Conservation (phyloP, 2,888 invertebrate species). For the Mythimna vitellina region DNA sequence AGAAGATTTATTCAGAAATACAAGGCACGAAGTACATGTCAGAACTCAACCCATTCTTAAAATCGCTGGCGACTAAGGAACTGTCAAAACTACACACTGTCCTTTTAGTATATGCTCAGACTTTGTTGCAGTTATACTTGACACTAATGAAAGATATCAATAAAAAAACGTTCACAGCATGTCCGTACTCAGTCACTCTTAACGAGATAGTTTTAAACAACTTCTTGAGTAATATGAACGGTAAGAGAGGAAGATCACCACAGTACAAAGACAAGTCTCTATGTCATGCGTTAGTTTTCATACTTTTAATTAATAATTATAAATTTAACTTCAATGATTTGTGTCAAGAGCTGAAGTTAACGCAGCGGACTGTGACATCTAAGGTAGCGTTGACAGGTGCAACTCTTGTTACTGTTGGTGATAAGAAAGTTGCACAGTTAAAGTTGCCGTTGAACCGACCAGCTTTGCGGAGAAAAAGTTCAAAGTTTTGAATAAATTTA, state of each 20-base stretch:
- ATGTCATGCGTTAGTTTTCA: constrained; percentile 81
- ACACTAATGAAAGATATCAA: constrained; percentile 71
- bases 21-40: constrained; percentile 71
- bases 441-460: constrained; percentile 70
- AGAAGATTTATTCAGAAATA: constrained; percentile 78
- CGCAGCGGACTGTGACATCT: constrained; percentile 69
- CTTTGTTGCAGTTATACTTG: constrained; percentile 71
- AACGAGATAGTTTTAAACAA: constrained; percentile 77
- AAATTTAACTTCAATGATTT: constrained; percentile 78
- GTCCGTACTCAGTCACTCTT: constrained; percentile 75
- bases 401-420: constrained; percentile 66
- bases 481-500: constrained; percentile 73
- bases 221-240: constrained; percentile 72
- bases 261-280: constrained; percentile 82
- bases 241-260: constrained; percentile 72
- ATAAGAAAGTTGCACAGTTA: constrained; percentile 77
- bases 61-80: constrained; percentile 65
- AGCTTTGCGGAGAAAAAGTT: constrained; percentile 75
- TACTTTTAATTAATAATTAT: constrained; percentile 80
- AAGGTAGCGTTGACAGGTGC: constrained; percentile 81
- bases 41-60: constrained; percentile 72
- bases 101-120: constrained; percentile 78
- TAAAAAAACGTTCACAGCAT: constrained; percentile 75
- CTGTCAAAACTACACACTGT: constrained; percentile 71
- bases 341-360: constrained; percentile 75